Evolutionary conservation across 2,113 vertebrate genomes (phyloP).

Genomic region (Hepsetus odoe): DNA sequence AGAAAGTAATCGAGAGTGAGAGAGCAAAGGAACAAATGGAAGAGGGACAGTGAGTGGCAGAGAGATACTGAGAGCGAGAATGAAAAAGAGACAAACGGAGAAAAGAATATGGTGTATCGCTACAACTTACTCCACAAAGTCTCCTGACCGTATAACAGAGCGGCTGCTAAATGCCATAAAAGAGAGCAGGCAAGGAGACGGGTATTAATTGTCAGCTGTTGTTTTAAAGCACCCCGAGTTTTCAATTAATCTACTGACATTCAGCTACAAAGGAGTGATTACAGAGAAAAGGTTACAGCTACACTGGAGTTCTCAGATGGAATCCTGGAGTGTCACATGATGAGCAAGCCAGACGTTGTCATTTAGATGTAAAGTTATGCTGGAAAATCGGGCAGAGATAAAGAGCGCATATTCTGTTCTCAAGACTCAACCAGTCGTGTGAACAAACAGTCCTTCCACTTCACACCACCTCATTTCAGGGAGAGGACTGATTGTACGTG

Average conservation of each 20-base stretch:
- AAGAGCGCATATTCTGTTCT: constrained; percentile 41
- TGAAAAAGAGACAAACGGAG: not conserved
- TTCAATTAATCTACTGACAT: constrained; percentile 69
- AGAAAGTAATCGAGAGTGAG: not conserved
- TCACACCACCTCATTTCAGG: constrained; percentile 45
- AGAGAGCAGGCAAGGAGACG: constrained; percentile 12
- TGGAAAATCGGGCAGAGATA: constrained; percentile 24
- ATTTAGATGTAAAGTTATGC: constrained; percentile 47
- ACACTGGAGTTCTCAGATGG: constrained; percentile 39
- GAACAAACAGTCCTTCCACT: constrained; percentile 50
- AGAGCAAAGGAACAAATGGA: not conserved
- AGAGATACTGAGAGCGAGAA: not conserved
- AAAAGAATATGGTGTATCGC: not conserved
- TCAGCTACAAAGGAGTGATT: constrained; percentile 70
- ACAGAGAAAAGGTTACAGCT: constrained; percentile 68
- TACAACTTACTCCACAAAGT: not conserved
- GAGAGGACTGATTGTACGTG: constrained; percentile 46
- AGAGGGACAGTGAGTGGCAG: not conserved
- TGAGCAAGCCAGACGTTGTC: constrained; percentile 9
- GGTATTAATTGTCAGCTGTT: constrained; percentile 62
- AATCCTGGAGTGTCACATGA: constrained; percentile 25
- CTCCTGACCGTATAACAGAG: not conserved
- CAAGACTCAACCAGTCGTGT: constrained; percentile 49
- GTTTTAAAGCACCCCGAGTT: constrained; percentile 58
- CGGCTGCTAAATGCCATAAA: not conserved